A percentile compares a stretch with the other conserved stretches of the same genome.
phyloP scores from a whole-genome alignment of 1,140 invertebrate genomes.

The Temnothorax nylanderi region DNA sequence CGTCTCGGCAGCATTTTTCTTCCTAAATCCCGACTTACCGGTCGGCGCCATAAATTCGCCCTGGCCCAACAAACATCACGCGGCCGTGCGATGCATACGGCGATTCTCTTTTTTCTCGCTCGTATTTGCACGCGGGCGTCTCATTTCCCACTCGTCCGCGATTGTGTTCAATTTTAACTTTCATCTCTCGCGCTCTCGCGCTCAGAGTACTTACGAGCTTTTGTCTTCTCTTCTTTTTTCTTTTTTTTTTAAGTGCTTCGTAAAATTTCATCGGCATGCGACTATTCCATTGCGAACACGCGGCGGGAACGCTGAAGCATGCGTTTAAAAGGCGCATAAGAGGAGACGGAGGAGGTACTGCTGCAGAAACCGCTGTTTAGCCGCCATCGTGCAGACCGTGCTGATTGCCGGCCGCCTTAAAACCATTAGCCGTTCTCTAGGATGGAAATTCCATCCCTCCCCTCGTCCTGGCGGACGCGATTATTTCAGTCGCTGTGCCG shows the following conservation, averaged over 20 bases:
- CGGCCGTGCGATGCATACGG: background rate
- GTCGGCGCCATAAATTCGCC: constrained; percentile 33
- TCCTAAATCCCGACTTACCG: constrained; percentile 49
- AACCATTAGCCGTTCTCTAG: constrained; percentile 57
- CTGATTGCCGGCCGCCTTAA: constrained; percentile 49
- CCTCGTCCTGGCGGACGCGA: background rate
- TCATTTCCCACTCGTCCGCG: background rate
- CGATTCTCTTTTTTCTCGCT: background rate
- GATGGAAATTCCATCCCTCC: constrained; percentile 28
- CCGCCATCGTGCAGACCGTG: constrained; percentile 16
- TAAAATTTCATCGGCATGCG: background rate
- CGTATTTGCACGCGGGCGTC: background rate
- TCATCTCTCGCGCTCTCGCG: background rate
- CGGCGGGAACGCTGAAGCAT: background rate
- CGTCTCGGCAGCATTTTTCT: constrained; percentile 38
- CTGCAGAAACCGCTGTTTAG: constrained; percentile 44
- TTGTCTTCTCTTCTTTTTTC: background rate
- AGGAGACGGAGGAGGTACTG: background rate
- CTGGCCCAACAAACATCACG: background rate
- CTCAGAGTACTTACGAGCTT: background rate
- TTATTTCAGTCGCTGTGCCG: background rate
- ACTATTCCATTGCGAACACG: background rate
- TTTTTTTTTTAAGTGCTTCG: background rate
- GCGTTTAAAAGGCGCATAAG: constrained; percentile 14
- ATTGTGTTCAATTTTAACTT: constrained; percentile 19